phyloP scores from a whole-genome alignment of 2,888 invertebrate species.

The Philonicus albiceps region DNA sequence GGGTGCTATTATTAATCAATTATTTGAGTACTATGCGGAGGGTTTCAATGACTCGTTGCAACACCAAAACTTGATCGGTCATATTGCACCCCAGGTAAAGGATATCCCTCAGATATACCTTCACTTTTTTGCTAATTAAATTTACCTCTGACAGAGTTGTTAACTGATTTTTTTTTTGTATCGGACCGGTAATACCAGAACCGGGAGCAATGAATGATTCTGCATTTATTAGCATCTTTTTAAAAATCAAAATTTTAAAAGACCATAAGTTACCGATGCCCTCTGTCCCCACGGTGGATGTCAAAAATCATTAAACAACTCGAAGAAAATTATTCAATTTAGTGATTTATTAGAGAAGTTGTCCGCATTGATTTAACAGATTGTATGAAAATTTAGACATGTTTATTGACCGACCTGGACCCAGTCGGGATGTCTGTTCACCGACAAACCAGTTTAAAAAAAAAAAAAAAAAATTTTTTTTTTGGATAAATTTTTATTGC shows the following conservation, averaged over 20 bases:
- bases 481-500: neutral
- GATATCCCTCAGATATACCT: neutral
- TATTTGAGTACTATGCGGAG: neutral
- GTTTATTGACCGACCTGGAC: constrained; percentile 1
- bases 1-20: constrained; percentile 11
- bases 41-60: neutral
- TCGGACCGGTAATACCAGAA: neutral
- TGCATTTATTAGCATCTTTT: neutral
- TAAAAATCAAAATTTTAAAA: neutral
- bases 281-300: neutral
- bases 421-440: neutral
- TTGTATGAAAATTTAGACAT: constrained; percentile 1
- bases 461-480: too few species aligned
- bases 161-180: neutral
- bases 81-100: neutral
- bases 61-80: neutral
- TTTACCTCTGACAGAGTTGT: neutral
- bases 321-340: constrained; percentile 5
- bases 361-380: neutral
- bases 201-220: neutral
- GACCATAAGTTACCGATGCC: neutral
- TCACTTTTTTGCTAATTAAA: constrained; percentile 17
- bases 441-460: neutral
- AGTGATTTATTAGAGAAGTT: neutral
- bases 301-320: neutral